Evolutionary conservation across 1,140 invertebrate species (phyloP).

Genomic region (Theocolax elegans): DNA sequence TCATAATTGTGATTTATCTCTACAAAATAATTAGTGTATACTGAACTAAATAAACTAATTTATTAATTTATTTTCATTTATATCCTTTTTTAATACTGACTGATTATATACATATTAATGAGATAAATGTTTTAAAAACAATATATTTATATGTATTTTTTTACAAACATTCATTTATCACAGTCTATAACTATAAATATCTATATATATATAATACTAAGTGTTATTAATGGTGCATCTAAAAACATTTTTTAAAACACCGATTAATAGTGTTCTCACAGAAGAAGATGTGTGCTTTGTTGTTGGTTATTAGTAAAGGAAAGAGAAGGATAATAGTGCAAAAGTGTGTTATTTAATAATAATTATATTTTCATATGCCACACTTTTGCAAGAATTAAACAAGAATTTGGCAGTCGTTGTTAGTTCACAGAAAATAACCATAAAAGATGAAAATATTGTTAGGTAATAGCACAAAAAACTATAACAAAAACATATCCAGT

Average conservation of each 20-base stretch:
- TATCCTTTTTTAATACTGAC: too few species aligned
- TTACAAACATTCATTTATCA: too few species aligned
- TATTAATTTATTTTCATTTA: too few species aligned
- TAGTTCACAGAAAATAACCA: neutral
- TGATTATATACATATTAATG: too few species aligned
- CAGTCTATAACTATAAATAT: too few species aligned
- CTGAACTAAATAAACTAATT: too few species aligned
- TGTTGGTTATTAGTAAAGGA: constrained; percentile 8
- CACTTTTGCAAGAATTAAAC: constrained; percentile 7
- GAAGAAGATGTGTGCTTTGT: constrained; percentile 1
- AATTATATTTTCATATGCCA: neutral
- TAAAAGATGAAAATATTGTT: constrained; percentile 2
- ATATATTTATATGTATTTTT: too few species aligned
- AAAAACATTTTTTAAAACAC: too few species aligned
- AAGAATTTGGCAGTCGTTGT: neutral
- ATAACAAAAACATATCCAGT: neutral
- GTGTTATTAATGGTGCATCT: constrained; percentile 23
- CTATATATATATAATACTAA: too few species aligned
- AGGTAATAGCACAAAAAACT: neutral
- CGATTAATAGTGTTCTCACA: neutral
- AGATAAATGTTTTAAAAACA: too few species aligned
- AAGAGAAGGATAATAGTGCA: constrained; percentile 14
- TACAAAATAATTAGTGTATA: neutral
- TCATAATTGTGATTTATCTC: neutral
- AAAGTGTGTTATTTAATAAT: neutral